Conservation (phyloP, 2,888 invertebrate genomes). For the Parochlus steinenii region DNA sequence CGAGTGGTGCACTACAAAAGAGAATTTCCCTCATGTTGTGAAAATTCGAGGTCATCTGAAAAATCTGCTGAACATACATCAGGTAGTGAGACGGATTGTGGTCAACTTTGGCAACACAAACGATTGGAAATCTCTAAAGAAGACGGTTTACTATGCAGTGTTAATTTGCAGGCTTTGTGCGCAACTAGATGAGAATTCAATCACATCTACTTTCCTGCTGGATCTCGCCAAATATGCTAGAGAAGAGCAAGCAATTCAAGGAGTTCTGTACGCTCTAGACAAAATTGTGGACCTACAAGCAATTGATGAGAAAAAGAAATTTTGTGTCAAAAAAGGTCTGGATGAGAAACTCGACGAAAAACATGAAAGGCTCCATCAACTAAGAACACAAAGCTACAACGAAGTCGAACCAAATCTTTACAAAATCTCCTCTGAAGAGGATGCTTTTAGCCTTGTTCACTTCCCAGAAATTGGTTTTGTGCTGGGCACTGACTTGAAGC, state of each 20-base stretch:
- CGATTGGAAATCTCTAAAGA: conserved; percentile 15
- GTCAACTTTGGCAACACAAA: conserved; percentile 12
- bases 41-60: conserved; percentile 13
- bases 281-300: conserved; percentile 15
- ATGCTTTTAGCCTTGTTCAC: conserved; percentile 13
- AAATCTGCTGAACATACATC: conserved; percentile 14
- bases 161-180: conserved; percentile 14
- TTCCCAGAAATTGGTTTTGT: conserved; percentile 17
- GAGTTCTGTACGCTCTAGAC: conserved; percentile 14
- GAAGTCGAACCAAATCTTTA: conserved; percentile 9
- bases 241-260: conserved; percentile 10
- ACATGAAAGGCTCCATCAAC: conserved; percentile 10
- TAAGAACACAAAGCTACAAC: conserved; percentile 10
- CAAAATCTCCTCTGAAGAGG: conserved; percentile 4
- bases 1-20: conserved; percentile 14
- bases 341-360: conserved; percentile 15
- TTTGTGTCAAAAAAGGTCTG: conserved; percentile 14
- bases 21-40: conserved; percentile 8
- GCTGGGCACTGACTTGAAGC: conserved; percentile 9
- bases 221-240: conserved; percentile 10
- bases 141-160: conserved; percentile 13
- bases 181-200: background rate
- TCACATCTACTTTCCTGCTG: conserved; percentile 8
- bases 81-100: conserved; percentile 13
- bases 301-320: conserved; percentile 13